Base-by-base conservation (phyloP, 2,888 invertebrate genomes). In the Drosophila mulleri region DNA sequence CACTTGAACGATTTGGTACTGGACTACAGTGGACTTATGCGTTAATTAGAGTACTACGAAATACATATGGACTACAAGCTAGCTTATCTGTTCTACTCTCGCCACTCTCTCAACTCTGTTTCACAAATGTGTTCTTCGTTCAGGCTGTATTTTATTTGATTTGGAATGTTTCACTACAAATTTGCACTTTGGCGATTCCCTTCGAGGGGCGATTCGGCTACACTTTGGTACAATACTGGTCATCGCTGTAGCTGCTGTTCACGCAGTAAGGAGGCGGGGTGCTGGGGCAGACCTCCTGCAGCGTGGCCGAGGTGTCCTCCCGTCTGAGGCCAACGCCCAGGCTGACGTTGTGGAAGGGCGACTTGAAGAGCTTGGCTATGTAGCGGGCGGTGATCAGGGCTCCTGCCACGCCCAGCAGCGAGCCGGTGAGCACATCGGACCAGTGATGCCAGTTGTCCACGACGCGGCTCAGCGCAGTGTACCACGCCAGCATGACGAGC, bases 371-470 rank as follows among this genome's bases (percentile, higher is more conserved):
- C 48, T 80, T 81, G 1, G 89, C 63, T 6, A 92, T 78, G 35
- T 82, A 91, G 26, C 66, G 57, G 14, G 83, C 89, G 0, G 91
- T 91, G 12, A 92, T 68, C 18, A 91, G 23, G 0, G 92, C 91
- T 1, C 78, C 84, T 0, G 64, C 35, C 0, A 88, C 59, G 29
- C 91, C 91, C 0, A 91, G 65, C 5, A 90, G 11, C 3, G 88
- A 80, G 1, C 91, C 91, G 6, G 61, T 56, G 29, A 91, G 56
- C 35, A 91, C 91, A 72, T 91, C 91, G 0, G 92, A 91, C 91
- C 92, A 92, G 44, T 91, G 91, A 79, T 91, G 91, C 92, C 92
- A 92, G 66, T 75, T 75, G 66, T 91, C 91, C 88, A 91, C 89
- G 58, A 91, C 71, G 3, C 91, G 90, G n/a, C 75, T 82, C 7